Conservation (phyloP, 2,797 vertebrate species). For the Hyperoplus lanceolatus region DNA sequence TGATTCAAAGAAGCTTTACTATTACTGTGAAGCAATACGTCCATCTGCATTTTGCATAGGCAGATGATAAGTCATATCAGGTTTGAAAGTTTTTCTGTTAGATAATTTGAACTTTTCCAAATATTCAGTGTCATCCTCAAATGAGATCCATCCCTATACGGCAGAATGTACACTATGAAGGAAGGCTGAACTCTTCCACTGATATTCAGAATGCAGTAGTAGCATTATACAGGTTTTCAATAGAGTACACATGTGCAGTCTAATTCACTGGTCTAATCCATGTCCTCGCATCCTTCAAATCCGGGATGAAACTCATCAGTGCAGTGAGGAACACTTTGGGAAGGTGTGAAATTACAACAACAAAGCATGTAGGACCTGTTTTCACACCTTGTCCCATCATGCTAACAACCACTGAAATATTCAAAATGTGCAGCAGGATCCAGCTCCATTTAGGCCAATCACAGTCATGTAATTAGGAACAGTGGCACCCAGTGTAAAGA, state of each 20-base stretch:
- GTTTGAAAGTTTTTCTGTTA: neutral
- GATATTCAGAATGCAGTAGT: conserved; percentile 2
- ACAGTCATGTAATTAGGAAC: conserved; percentile 47
- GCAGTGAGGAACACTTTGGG: conserved; percentile 48
- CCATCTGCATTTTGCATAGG: neutral
- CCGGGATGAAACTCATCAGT: conserved; percentile 50
- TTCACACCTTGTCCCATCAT: conserved; percentile 71
- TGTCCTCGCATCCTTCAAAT: conserved; percentile 50
- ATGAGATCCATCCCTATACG: neutral
- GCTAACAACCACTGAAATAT: conserved; percentile 59
- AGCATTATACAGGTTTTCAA: conserved; percentile 27
- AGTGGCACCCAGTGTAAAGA: conserved; percentile 27
- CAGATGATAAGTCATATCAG: neutral
- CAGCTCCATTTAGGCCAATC: conserved; percentile 55
- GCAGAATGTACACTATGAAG: neutral
- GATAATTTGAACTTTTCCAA: neutral
- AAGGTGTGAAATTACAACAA: conserved; percentile 75
- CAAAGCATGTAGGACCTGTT: conserved; percentile 60
- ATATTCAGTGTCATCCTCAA: neutral
- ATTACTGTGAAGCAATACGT: neutral
- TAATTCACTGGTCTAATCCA: conserved; percentile 50
- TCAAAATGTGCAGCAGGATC: conserved; percentile 59
- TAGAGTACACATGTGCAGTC: conserved; percentile 20
- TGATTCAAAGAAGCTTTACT: neutral
- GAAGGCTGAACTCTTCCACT: neutral